phyloP scores from a whole-genome alignment of 2,797 vertebrate species.

The Lutjanus campechanus region DNA sequence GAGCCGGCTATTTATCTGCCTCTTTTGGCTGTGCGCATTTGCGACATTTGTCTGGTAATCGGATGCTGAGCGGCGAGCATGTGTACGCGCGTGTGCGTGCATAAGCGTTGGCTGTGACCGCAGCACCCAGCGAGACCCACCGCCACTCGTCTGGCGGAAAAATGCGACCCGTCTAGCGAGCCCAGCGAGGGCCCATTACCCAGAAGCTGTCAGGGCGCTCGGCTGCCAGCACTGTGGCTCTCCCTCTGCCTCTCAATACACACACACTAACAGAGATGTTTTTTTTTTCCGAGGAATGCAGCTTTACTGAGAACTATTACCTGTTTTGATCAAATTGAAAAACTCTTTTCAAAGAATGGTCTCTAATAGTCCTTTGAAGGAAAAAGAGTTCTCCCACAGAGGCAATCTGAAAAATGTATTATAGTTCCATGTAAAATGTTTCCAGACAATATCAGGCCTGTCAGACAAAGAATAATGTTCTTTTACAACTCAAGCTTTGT shows the following conservation, averaged over 20 bases:
- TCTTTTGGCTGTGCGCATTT: slow-evolving; percentile 45
- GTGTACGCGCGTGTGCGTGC: not conserved
- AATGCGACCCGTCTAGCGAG: slow-evolving; percentile 51
- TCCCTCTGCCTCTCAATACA: slow-evolving; percentile 14
- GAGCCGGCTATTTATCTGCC: slow-evolving; percentile 40
- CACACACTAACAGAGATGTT: slow-evolving; percentile 25
- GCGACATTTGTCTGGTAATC: slow-evolving; percentile 57
- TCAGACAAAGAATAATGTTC: not conserved
- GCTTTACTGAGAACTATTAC: slow-evolving; percentile 16
- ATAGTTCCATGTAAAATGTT: not conserved
- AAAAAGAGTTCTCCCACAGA: slow-evolving; percentile 8
- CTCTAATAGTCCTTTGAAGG: slow-evolving; percentile 8
- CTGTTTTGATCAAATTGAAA: slow-evolving; percentile 20
- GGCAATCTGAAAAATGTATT: slow-evolving; percentile 4
- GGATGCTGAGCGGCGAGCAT: slow-evolving; percentile 21
- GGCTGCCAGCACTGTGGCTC: slow-evolving; percentile 54
- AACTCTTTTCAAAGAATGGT: slow-evolving; percentile 4
- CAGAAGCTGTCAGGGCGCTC: slow-evolving; percentile 63
- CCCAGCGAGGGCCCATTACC: slow-evolving; percentile 71
- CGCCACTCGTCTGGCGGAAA: slow-evolving; percentile 58
- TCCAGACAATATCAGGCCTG: not conserved
- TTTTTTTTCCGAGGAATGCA: slow-evolving; percentile 9
- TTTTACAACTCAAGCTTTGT: not conserved
- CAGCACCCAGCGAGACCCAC: slow-evolving; percentile 52
- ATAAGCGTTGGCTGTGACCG: slow-evolving; percentile 50